Base-by-base conservation (phyloP, 2,113 vertebrate genomes). In the Marcusenius ussheri region DNA sequence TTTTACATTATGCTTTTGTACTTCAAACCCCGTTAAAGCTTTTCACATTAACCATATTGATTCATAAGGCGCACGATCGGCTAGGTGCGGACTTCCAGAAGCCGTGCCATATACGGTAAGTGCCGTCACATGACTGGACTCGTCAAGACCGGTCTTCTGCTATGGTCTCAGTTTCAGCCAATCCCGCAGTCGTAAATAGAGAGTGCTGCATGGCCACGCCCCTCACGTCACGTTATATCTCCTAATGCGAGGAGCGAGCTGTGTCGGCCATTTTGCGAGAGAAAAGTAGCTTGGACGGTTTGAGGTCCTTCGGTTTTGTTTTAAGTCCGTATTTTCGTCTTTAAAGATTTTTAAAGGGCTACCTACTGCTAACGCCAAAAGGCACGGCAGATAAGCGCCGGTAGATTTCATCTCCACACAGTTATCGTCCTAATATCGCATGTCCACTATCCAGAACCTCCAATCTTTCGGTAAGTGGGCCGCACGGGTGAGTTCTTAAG, bases 391-490 rank as follows among this genome's bases (percentile, higher is more conserved):
- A 88, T 91, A 89, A 92, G 91, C 92, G 93, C 94, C 93, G 91
- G 84, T 92, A 84, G 90, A 93, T 94, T 96, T 95, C 95, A 90
- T 93, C 94, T 92, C 94, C 92, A 94, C 93, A 56, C 89, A 94
- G 96, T 95, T 94, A 93, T 94, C 95, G 92, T 93, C 95, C 95
- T 96, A 94, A 94, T 96, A 94, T 97, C 97, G 96, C 96, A 97
- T 97, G 97, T 97, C 97, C 95, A 96, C 96, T 97, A 97, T 97
- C 94, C 97, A 97, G 97, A 98, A 97, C 94, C 97, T 98, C 96
- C 95, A 97, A 91, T 96, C 96, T 91, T 97, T 97, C 95, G 97
- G 97, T 98, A 94, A 97, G 93, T 93, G n/a, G 56, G 45, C 83
- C 83, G 45, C 46, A 9, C 5, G 46, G 13, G 3, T 21, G 21